phyloP scores from a whole-genome alignment of 2,113 vertebrate species.

The Salvelinus fontinalis region DNA sequence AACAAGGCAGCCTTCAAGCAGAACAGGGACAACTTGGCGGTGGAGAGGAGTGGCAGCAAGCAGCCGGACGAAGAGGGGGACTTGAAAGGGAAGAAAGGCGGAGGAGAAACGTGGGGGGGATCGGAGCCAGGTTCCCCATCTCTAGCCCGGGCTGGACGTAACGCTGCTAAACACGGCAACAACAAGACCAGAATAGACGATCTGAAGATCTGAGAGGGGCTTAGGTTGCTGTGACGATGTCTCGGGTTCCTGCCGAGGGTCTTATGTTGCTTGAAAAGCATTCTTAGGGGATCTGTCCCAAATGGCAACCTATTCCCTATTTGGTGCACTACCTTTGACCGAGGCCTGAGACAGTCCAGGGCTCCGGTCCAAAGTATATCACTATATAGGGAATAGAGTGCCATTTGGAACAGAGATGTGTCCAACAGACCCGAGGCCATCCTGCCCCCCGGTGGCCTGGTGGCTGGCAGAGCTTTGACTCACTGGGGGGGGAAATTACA shows the following conservation, averaged over 20 bases:
- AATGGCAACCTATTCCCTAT: not conserved
- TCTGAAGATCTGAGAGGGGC: constrained; percentile 74
- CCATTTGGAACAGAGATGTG: not conserved
- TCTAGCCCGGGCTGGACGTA: constrained; percentile 52
- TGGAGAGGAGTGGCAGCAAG: constrained; percentile 65
- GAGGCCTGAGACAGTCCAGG: too few species aligned
- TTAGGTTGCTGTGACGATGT: constrained; percentile 18
- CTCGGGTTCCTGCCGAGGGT: constrained; percentile 31
- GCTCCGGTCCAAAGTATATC: too few species aligned
- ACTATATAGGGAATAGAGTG: too few species aligned
- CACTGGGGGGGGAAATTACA: not conserved
- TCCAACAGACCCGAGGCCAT: not conserved
- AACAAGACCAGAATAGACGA: constrained; percentile 75
- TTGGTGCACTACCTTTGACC: too few species aligned
- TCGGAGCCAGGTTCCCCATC: constrained; percentile 64
- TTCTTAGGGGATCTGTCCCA: not conserved
- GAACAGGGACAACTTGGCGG: constrained; percentile 74
- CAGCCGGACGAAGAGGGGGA: constrained; percentile 65
- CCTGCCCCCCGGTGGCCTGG: not conserved
- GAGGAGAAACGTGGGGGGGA: constrained; percentile 18
- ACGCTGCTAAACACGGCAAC: constrained; percentile 66
- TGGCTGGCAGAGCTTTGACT: not conserved
- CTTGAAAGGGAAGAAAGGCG: constrained; percentile 61
- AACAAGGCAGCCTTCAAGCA: constrained; percentile 74
- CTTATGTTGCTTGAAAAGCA: constrained; percentile 14